Conservation (phyloP, 92 coral and sea anemone species). For the Palythoa caribaeorum region DNA sequence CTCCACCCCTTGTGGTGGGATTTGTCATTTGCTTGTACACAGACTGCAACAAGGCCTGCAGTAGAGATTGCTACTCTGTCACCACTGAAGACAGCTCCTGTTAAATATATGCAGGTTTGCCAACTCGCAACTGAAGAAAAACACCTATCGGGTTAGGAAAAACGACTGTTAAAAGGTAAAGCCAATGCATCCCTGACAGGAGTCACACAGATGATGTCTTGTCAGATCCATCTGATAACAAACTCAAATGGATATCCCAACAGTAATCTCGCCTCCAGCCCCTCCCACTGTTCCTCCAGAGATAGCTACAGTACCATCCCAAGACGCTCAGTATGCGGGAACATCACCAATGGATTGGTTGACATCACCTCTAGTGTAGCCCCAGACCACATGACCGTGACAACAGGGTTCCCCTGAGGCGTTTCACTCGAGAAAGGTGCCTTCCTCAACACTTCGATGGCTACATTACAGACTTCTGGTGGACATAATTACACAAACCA, state of each 20-base stretch:
- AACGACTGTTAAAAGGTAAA: background rate
- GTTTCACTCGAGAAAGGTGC: constrained; percentile 16
- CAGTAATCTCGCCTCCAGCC: constrained; percentile 10
- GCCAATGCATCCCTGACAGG: background rate
- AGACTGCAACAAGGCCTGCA: constrained; percentile 48
- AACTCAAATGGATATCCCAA: constrained; percentile 22
- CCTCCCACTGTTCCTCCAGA: constrained; percentile 11
- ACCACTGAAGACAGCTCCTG: background rate
- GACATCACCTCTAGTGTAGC: constrained; percentile 13
- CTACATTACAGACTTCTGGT: constrained; percentile 5
- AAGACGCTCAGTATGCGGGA: background rate
- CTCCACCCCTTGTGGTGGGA: constrained; percentile 27
- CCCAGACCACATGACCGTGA: constrained; percentile 20
- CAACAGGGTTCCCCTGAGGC: constrained; percentile 2
- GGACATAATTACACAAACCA: constrained; percentile 7
- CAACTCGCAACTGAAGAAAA: constrained; percentile 16
- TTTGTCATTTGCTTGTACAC: constrained; percentile 47
- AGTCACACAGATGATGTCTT: background rate
- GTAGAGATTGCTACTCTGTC: constrained; percentile 28
- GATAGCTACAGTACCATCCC: background rate
- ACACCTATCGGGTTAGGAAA: too few species aligned
- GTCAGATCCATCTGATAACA: background rate
- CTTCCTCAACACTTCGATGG: constrained; percentile 17
- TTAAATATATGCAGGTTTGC: constrained; percentile 7
- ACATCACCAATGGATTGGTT: background rate